A percentile compares a stretch with the other conserved stretches of the same genome.
Evolutionary conservation across 2,888 invertebrate genomes (phyloP).

Genomic region (Euzophera pinguis): DNA sequence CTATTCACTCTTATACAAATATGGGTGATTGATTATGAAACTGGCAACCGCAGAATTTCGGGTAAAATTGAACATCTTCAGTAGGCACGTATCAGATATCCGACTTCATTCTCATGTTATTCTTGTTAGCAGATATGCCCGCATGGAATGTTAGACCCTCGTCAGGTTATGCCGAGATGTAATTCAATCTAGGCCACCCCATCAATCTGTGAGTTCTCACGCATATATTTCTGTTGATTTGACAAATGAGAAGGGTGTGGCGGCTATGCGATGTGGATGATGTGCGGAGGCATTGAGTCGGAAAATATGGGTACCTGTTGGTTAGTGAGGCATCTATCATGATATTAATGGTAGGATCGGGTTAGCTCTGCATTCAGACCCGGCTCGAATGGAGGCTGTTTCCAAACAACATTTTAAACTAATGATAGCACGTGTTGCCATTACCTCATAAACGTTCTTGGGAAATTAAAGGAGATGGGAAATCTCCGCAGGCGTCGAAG

Average conservation of each 20-base stretch:
- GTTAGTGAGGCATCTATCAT: slow-evolving; percentile 34
- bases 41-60: background rate
- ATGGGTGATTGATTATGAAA: slow-evolving; percentile 12
- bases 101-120: slow-evolving; percentile 60
- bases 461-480: background rate
- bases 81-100: slow-evolving; percentile 38
- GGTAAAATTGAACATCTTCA: slow-evolving; percentile 27
- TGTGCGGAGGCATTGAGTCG: slow-evolving; percentile 41
- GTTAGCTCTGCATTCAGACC: slow-evolving; percentile 21
- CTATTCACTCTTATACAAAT: slow-evolving; percentile 1
- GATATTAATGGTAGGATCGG: slow-evolving; percentile 24
- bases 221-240: slow-evolving; percentile 80
- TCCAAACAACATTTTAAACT: background rate
- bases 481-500: background rate
- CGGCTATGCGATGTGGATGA: slow-evolving; percentile 47
- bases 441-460: slow-evolving; percentile 1
- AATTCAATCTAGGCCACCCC: slow-evolving; percentile 77
- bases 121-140: slow-evolving; percentile 58
- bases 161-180: slow-evolving; percentile 74
- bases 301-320: slow-evolving; percentile 45
- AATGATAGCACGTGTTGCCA: background rate
- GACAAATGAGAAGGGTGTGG: slow-evolving; percentile 78
- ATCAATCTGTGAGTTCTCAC: slow-evolving; percentile 77
- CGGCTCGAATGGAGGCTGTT: slow-evolving; percentile 11
- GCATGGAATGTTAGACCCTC: slow-evolving; percentile 72